Conservation (phyloP, 1,140 invertebrate species). For the Globodera ellingtonae region DNA sequence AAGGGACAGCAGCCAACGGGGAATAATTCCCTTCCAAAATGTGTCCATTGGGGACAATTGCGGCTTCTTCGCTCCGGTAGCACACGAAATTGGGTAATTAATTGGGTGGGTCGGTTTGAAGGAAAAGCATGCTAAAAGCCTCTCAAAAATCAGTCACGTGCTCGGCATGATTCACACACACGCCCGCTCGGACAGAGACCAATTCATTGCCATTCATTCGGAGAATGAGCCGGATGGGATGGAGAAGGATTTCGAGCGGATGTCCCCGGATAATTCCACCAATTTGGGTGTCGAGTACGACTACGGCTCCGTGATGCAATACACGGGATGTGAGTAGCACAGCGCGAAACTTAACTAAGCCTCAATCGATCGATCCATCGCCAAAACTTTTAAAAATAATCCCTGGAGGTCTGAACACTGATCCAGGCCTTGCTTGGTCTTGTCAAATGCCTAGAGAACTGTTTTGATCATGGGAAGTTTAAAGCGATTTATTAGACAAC, state of each 20-base stretch:
- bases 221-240: slow-evolving; percentile 38
- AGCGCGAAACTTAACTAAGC: background rate
- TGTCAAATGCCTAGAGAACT: no score
- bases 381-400: no score
- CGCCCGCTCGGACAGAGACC: slow-evolving; percentile 39
- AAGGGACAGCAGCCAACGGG: background rate
- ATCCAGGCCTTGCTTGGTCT: no score
- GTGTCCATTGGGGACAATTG: slow-evolving; percentile 25
- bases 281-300: slow-evolving; percentile 44
- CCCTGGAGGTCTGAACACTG: no score
- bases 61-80: slow-evolving; percentile 49
- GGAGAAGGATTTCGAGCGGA: slow-evolving; percentile 39
- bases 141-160: background rate
- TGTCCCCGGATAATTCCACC: slow-evolving; percentile 12
- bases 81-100: slow-evolving; percentile 46
- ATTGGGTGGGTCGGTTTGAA: slow-evolving; percentile 22
- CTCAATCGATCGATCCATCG: background rate
- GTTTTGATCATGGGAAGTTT: no score
- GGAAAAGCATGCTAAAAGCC: background rate
- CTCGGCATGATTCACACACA: slow-evolving; percentile 44
- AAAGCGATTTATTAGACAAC: slow-evolving; percentile 19
- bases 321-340: slow-evolving; percentile 35
- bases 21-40: slow-evolving; percentile 7
- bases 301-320: slow-evolving; percentile 48
- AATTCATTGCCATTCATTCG: slow-evolving; percentile 32